Evolutionary conservation across 2,888 invertebrate genomes (phyloP), one percentile per base, ranked within the genome.

Genomic region (Actias luna): DNA sequence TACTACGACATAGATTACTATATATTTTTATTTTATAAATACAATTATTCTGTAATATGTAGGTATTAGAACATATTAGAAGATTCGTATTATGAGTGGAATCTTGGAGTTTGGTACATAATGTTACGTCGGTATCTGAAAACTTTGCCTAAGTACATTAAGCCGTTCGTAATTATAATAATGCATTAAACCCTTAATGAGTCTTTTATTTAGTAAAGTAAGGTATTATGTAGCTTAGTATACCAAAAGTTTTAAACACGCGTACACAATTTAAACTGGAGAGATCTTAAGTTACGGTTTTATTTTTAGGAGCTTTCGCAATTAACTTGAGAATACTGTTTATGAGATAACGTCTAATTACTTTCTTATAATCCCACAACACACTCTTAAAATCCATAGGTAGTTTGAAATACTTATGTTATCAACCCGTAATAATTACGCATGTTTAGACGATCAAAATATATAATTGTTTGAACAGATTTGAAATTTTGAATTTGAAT

Each of bases 31-130:
- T 3, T 50, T 25, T 50, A 22, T 22, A 50, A 25, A 50, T 18
- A 46, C 2, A 46, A 22, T 2, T 5, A 46, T 50, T 12, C 22
- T 50, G 22, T 50, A 25, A 50, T 12, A 22, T 50, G 25, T 25
- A 50, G 12, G 1, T 2, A 22, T 25, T 50, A 42, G n/a, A n/a
- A n/a, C n/a, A n/a, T n/a, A 42, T 25, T 25, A 50, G 22, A 25
- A 50, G 46, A 12, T 12, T 50, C 46, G 46, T 50, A 25, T 50
- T 25, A 12, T 22, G 46, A 22, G 46, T 50, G 46, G 46, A 50
- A 50, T 50, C 25, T 50, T 25, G 12, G n/a, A 68, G 72, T 71
- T 75, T 68, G 69, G 67, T 67, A 73, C 64, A 65, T 69, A 66
- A 60, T 63, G 66, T 68, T 22, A 50, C 70, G 69, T 57, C 35